Evolutionary conservation across 2,113 vertebrate genomes (phyloP), one percentile per base, ranked within the genome.

Genomic region (Neotragus moschatus): DNA sequence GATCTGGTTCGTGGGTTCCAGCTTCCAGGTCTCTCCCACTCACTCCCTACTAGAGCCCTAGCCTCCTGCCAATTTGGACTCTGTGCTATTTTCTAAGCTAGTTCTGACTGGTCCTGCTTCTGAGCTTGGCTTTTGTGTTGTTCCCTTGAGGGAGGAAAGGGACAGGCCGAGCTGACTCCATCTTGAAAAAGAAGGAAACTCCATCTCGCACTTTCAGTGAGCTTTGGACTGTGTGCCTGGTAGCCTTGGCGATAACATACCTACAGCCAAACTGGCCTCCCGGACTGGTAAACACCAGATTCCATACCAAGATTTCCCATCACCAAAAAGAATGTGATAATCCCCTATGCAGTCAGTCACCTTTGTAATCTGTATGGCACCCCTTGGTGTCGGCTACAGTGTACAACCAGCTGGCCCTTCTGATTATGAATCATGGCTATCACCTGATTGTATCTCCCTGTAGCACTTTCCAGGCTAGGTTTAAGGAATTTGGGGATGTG

Each of bases 371-470:
- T 23, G 11, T 39, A 3, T 1, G 63, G 16, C 63, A 70, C 2
- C 66, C 2, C 0, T 0, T 23, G n/a, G 10, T 70, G 5, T 23
- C 39, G 66, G n/a, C 17, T 0, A 70, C n/a, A 70, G 10, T 36
- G 1, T 70, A 39, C 6, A 12, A 23, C 66, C 66, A 3, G 66
- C n/a, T 39, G 2, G 21, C n/a, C 2, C 66, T 70, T 70, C 66
- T 39, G n/a, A 39, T 10, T 19, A 39, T 39, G 66, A 70, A 13
- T 13, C n/a, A 70, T 70, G n/a, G 19, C n/a, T 6, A 5, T 66
- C 9, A n/a, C 33, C 63, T 66, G 63, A 10, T 1, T 70, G 5
- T 23, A 23, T 70, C n/a, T 12, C n/a, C 66, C 66, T 70, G 39
- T 70, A 39, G 3, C n/a, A 39, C 66, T 39, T 70, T 23, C 19